phyloP scores from a whole-genome alignment of 2,113 vertebrate genomes.

The Colinus virginianus region DNA sequence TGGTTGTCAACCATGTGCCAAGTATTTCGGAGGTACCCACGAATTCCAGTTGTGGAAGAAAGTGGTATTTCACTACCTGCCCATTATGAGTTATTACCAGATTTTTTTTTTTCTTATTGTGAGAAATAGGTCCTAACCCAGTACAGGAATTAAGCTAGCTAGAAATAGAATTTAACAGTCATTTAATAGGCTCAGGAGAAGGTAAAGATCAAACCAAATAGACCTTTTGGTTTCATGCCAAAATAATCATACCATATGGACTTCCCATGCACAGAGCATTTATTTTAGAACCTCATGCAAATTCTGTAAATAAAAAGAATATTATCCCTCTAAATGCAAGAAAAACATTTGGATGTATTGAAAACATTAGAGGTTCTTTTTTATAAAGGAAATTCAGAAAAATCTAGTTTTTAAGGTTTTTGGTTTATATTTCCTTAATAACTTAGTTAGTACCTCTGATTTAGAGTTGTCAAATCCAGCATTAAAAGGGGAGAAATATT shows the following conservation, averaged over 20 bases:
- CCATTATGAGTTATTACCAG: background rate
- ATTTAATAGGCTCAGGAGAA: conserved; percentile 43
- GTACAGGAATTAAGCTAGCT: conserved; percentile 37
- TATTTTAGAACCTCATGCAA: background rate
- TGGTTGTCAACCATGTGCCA: background rate
- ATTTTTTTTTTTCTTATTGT: background rate
- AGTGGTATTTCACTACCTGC: background rate
- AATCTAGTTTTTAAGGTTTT: conserved; percentile 19
- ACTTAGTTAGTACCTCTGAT: conserved; percentile 27
- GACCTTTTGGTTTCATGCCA: background rate
- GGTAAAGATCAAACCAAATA: conserved; percentile 31
- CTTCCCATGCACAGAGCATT: conserved; percentile 11
- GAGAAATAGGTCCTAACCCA: conserved; percentile 13
- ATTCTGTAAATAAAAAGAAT: conserved; percentile 11
- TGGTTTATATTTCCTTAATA: conserved; percentile 5
- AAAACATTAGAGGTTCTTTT: conserved; percentile 5
- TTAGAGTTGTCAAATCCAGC: background rate
- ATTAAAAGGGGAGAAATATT: background rate
- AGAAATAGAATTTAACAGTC: conserved; percentile 29
- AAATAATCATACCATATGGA: background rate
- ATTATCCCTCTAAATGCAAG: conserved; percentile 28
- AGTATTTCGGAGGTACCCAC: background rate
- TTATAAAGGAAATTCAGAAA: conserved; percentile 6
- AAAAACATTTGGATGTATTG: background rate
- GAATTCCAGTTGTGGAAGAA: background rate